Evolutionary conservation across 2,888 invertebrate genomes (phyloP).

Genomic region (Oxyscelio sp.): DNA sequence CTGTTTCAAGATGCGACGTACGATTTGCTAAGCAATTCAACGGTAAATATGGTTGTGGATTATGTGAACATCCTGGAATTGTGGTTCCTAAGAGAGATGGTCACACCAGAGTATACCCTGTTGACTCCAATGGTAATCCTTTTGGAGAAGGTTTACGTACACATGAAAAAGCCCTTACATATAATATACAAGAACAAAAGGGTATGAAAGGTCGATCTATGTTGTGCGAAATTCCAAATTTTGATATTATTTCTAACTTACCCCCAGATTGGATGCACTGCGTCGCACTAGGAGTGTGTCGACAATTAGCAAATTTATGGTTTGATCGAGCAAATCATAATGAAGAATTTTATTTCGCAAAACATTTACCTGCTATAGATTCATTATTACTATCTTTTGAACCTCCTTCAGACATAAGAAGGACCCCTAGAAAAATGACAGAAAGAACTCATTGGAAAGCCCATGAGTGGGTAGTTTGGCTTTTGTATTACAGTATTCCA

Average conservation of each 20-base stretch:
- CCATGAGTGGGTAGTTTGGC: conserved; percentile 46
- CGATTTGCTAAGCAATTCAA: conserved; percentile 44
- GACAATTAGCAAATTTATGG: conserved; percentile 56
- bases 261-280: conserved; percentile 56
- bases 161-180: conserved; percentile 26
- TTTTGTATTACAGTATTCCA: conserved; percentile 48
- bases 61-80: conserved; percentile 60
- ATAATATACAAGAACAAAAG: conserved; percentile 4
- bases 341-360: conserved; percentile 17
- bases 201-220: conserved; percentile 47
- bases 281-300: conserved; percentile 52
- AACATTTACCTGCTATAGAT: conserved; percentile 20
- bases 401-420: conserved; percentile 26
- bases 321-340: conserved; percentile 30
- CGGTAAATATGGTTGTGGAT: conserved; percentile 63
- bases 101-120: conserved; percentile 54
- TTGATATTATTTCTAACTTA: conserved; percentile 47
- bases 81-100: conserved; percentile 60
- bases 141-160: conserved; percentile 45
- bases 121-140: conserved; percentile 26
- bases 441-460: conserved; percentile 48
- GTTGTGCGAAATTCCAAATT: conserved; percentile 45
- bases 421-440: conserved; percentile 37
- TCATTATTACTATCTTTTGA: conserved; percentile 31
- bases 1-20: conserved; percentile 50